A percentile compares a stretch with the other conserved stretches of the same genome.
Evolutionary conservation across 2,797 vertebrate genomes (phyloP).

Genomic region (Arnoldichthys spilopterus): DNA sequence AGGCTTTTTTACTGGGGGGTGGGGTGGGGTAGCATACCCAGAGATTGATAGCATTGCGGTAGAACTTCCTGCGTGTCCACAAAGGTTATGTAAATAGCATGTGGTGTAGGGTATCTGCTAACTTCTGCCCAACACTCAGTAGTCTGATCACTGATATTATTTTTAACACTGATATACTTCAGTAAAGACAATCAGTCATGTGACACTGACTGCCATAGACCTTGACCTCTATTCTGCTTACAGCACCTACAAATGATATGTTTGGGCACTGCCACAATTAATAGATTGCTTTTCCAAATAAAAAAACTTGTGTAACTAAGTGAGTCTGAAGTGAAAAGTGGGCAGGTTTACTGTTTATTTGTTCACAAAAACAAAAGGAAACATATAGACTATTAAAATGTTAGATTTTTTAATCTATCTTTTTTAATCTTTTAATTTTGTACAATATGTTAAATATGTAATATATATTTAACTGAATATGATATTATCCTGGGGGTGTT

Average conservation of each 20-base stretch:
- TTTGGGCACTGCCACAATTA: not conserved
- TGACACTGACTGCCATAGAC: not conserved
- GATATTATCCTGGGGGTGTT: too few species aligned
- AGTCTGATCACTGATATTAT: constrained; percentile 26
- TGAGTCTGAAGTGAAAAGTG: too few species aligned
- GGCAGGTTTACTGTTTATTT: too few species aligned
- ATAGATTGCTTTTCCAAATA: too few species aligned
- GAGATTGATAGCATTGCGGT: constrained; percentile 5
- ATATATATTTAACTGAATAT: too few species aligned
- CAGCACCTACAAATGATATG: not conserved
- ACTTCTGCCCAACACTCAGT: constrained; percentile 34
- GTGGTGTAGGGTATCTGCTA: constrained; percentile 31
- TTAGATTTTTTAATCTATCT: not conserved
- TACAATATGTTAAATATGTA: too few species aligned
- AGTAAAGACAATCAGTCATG: not conserved
- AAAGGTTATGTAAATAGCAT: constrained; percentile 23
- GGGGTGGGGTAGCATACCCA: not conserved
- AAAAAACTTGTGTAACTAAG: too few species aligned
- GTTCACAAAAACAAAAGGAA: too few species aligned
- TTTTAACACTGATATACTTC: constrained; percentile 40
- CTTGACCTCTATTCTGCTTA: not conserved
- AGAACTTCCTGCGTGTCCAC: not conserved
- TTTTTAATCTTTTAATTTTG: not conserved
- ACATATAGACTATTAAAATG: too few species aligned
- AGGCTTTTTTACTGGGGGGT: constrained; percentile 2